Conservation (phyloP, 1,140 invertebrate species). For the Temnothorax curvispinosus region DNA sequence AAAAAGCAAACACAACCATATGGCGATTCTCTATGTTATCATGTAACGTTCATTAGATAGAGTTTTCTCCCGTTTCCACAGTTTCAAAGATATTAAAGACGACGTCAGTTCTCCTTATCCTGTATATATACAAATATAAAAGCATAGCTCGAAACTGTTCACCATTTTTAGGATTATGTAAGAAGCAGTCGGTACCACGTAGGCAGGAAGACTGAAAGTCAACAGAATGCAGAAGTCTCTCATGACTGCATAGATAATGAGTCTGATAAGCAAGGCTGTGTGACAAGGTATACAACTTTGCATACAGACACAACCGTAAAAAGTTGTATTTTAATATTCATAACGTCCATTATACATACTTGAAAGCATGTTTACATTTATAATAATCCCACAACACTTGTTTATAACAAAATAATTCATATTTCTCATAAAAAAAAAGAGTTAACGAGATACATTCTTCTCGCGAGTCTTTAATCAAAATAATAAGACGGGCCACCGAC, state of each 20-base stretch:
- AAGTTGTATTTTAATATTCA: background rate
- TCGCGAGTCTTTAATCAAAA: background rate
- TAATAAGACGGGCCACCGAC: background rate
- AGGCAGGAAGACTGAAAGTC: slow-evolving; percentile 47
- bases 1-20: background rate
- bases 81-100: background rate
- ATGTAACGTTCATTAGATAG: background rate
- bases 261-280: background rate
- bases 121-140: background rate
- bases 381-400: background rate
- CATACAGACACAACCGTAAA: background rate
- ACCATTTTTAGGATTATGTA: slow-evolving; percentile 29
- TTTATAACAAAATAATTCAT: background rate
- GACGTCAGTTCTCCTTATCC: background rate
- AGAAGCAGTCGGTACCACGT: background rate
- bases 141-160: background rate
- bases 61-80: background rate
- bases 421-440: background rate
- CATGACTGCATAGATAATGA: background rate
- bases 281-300: background rate
- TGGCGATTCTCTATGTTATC: background rate
- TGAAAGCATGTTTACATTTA: background rate
- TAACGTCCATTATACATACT: background rate
- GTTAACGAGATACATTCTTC: background rate
- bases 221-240: background rate